Percentiles rank a stretch among this genome's conserved stretches.
phyloP scores from a whole-genome alignment of 1,140 invertebrate genomes.

The Drosophila ironensis region DNA sequence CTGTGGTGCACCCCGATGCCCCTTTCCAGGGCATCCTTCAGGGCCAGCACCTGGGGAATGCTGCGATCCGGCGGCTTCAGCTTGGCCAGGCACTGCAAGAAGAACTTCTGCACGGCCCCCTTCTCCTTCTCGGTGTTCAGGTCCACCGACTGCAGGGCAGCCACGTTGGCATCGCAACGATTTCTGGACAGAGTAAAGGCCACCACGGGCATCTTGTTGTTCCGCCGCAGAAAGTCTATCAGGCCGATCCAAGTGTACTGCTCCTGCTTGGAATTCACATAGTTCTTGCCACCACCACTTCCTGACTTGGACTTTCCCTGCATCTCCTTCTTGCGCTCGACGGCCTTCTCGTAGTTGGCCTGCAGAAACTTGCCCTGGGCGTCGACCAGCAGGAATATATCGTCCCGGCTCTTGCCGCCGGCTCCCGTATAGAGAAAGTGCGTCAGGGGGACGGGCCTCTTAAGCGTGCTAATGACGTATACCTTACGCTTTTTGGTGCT shows the following conservation, averaged over 20 bases:
- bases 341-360: conserved; percentile 87
- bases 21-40: conserved; percentile 90
- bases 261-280: conserved; percentile 85
- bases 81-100: conserved; percentile 92
- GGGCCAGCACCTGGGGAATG: conserved; percentile 92
- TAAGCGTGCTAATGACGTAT: conserved; percentile 96
- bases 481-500: conserved; percentile 95
- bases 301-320: conserved; percentile 53
- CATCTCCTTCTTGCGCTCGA: conserved; percentile 85
- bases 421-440: conserved; percentile 95
- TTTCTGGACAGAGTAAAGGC: conserved; percentile 97
- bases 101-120: conserved; percentile 88
- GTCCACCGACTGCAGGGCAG: conserved; percentile 87
- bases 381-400: conserved; percentile 93
- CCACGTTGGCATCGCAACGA: conserved; percentile 89
- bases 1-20: conserved; percentile 99
- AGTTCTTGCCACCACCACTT: conserved; percentile 29
- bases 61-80: conserved; percentile 93
- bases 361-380: conserved; percentile 87
- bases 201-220: conserved; percentile 95
- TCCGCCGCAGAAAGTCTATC: conserved; percentile 89
- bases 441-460: conserved; percentile 97
- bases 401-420: conserved; percentile 90
- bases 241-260: conserved; percentile 93
- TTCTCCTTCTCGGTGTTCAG: conserved; percentile 93